These are phyloP conservation scores for Nomada goodeniana DNA, from an alignment of 2,888 invertebrate species.

Conservation along the genomic window DNA sequence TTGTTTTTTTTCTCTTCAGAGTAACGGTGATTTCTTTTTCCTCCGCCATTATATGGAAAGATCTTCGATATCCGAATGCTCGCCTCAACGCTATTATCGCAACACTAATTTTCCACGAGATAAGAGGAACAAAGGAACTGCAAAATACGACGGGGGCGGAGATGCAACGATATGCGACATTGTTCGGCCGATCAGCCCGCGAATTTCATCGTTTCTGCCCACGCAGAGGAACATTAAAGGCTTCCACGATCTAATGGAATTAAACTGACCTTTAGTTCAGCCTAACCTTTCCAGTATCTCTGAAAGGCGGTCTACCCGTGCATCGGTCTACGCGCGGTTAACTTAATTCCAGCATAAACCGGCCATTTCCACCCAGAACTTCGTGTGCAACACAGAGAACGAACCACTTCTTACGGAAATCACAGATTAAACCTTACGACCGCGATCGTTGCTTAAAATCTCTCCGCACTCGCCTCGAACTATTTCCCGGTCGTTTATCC, in stretches of 20 bases:
- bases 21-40: too few relatives aligned
- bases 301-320: conserved; percentile 2
- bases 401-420: background rate
- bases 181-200: conserved; percentile 41
- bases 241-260: conserved; percentile 52
- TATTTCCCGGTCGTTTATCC: too few relatives aligned
- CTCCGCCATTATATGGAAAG: too few relatives aligned
- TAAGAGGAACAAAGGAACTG: background rate
- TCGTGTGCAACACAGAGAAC: background rate
- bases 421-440: too few relatives aligned
- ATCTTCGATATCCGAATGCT: too few relatives aligned
- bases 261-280: conserved; percentile 44
- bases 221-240: conserved; percentile 37
- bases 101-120: background rate
- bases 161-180: conserved; percentile 42
- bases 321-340: background rate
- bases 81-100: background rate
- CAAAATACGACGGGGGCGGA: conserved; percentile 21
- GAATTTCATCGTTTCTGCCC: conserved; percentile 50
- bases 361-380: background rate
- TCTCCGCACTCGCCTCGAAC: background rate
- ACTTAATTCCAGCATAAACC: conserved; percentile 5
- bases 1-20: too few relatives aligned
- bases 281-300: conserved; percentile 39
- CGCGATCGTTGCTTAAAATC: background rate